Percentiles rank a stretch among this genome's conserved stretches.
Conservation (phyloP, 2,888 invertebrate species). For the Alcis repandata region DNA sequence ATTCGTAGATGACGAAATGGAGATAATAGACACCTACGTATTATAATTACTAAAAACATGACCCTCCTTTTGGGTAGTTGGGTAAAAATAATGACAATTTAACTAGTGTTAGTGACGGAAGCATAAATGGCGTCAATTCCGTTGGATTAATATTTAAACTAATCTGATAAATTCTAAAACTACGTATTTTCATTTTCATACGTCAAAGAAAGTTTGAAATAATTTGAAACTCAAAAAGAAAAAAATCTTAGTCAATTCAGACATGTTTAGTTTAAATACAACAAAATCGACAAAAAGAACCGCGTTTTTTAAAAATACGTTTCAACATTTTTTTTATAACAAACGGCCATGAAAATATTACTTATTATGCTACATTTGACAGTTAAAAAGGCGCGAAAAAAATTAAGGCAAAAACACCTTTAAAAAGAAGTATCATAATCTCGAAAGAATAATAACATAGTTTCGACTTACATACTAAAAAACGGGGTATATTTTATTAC, state of each 20-base stretch:
- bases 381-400: constrained; percentile 16
- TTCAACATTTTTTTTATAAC: constrained; percentile 14
- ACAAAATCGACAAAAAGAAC: not conserved
- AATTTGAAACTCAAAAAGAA: not conserved
- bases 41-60: constrained; percentile 1
- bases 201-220: not conserved
- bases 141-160: not conserved
- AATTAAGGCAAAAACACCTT: constrained; percentile 15
- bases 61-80: too few species aligned
- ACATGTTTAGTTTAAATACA: not conserved
- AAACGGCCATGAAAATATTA: constrained; percentile 28
- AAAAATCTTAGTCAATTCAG: not conserved
- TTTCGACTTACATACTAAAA: constrained; percentile 30
- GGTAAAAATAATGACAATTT: not conserved
- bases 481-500: constrained; percentile 25
- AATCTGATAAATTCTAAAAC: not conserved
- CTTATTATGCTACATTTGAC: constrained; percentile 30
- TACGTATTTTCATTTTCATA: not conserved
- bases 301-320: not conserved
- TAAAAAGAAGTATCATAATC: constrained; percentile 4
- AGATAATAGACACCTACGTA: constrained; percentile 5
- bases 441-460: constrained; percentile 10
- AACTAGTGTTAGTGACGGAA: constrained; percentile 13
- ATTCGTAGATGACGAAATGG: constrained; percentile 24
- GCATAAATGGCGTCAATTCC: not conserved